These are phyloP conservation scores for Numenius arquata DNA, from an alignment of 2,113 vertebrate species.

Conservation along the genomic window DNA sequence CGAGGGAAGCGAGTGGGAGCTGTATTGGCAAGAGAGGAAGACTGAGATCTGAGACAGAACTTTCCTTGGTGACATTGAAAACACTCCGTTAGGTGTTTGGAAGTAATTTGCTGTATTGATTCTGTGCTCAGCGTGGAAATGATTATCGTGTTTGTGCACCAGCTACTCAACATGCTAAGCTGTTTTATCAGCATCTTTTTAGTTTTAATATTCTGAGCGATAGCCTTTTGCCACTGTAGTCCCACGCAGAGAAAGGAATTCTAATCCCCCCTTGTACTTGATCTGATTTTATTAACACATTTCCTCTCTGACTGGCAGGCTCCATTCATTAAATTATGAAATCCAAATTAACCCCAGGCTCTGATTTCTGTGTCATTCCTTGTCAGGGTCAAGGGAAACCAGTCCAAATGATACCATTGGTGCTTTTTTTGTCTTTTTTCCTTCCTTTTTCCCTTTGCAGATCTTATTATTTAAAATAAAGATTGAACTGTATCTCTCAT, in stretches of 20 bases:
- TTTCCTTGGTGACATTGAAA: conserved; percentile 28
- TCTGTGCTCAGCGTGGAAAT: background rate
- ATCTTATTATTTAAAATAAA: background rate
- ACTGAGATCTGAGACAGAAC: background rate
- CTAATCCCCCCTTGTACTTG: background rate
- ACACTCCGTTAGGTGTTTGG: background rate
- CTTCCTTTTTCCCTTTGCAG: background rate
- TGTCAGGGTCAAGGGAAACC: background rate
- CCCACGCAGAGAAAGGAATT: background rate
- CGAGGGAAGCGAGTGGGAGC: background rate
- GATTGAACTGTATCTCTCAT: background rate
- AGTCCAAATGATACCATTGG: background rate
- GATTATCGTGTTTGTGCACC: conserved; percentile 40
- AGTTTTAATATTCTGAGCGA: background rate
- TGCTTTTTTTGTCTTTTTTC: too few relatives aligned
- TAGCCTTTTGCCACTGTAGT: background rate
- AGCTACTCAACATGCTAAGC: conserved; percentile 25
- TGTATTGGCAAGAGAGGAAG: background rate
- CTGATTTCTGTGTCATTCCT: background rate
- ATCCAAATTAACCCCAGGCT: background rate
- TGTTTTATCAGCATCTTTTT: conserved; percentile 45
- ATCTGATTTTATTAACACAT: background rate
- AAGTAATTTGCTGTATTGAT: conserved; percentile 8
- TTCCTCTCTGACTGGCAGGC: background rate
- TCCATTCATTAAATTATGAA: background rate